Evolutionary conservation across 2,888 invertebrate species (phyloP).

Genomic region (Pseudococcus jackbeardsleyi): DNA sequence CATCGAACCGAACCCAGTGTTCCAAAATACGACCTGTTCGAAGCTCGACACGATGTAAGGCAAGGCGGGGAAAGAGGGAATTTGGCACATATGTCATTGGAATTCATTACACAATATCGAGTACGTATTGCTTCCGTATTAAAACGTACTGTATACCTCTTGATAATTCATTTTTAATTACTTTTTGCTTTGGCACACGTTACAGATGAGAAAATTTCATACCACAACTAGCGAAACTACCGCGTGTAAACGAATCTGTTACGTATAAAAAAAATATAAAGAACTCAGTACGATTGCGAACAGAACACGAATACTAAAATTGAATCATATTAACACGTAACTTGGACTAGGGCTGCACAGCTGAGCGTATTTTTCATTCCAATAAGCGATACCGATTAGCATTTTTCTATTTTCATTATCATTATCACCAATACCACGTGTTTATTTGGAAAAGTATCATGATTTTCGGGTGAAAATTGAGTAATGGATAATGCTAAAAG

Average conservation of each 20-base stretch:
- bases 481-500: background rate
- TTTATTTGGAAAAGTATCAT: background rate
- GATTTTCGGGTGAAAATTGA: background rate
- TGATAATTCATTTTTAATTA: constrained; percentile 34
- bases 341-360: background rate
- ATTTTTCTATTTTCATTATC: background rate
- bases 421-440: background rate
- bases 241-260: background rate
- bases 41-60: background rate
- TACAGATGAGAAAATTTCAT: constrained; percentile 18
- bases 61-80: background rate
- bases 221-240: constrained; percentile 35
- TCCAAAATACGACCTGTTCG: background rate
- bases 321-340: constrained; percentile 8
- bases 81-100: constrained; percentile 14
- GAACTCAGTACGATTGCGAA: background rate
- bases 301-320: background rate
- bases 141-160: background rate
- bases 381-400: background rate
- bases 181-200: background rate
- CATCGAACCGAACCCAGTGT: background rate
- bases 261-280: background rate
- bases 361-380: background rate
- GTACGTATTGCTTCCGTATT: background rate
- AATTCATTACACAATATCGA: constrained; percentile 26